Evolutionary conservation across 2,888 invertebrate species (phyloP).

Genomic region (Bugula neritina): DNA sequence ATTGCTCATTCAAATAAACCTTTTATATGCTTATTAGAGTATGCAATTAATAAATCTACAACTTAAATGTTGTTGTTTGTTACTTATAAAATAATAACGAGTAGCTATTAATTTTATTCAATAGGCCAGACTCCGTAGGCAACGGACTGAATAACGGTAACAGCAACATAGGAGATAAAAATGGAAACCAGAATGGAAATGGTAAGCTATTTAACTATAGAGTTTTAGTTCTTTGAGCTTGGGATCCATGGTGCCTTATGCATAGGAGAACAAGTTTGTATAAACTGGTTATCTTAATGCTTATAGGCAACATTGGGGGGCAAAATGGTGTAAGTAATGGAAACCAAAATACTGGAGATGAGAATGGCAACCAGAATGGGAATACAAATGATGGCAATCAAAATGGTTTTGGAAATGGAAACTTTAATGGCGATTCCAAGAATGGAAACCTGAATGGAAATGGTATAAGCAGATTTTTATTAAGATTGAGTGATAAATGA

Average conservation of each 20-base stretch:
- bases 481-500: too few relatives aligned
- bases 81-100: too few relatives aligned
- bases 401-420: constrained; percentile 7
- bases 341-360: constrained; percentile 14
- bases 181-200: constrained; percentile 6
- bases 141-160: constrained; percentile 20
- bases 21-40: too few relatives aligned
- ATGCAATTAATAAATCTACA: too few relatives aligned
- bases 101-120: not conserved
- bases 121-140: not conserved
- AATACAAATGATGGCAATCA: constrained; percentile 5
- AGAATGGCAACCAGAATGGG: constrained; percentile 9
- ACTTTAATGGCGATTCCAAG: not conserved
- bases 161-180: constrained; percentile 12
- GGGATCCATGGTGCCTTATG: too few relatives aligned
- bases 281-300: too few relatives aligned
- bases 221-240: too few relatives aligned
- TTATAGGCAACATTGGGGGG: not conserved
- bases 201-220: too few relatives aligned
- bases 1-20: too few relatives aligned
- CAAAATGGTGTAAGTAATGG: constrained; percentile 14
- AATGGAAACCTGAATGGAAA: constrained; percentile 13
- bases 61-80: too few relatives aligned
- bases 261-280: too few relatives aligned
- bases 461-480: not conserved